Base-by-base conservation (phyloP, 1,140 invertebrate genomes). In the Hypothenemus hampei region DNA sequence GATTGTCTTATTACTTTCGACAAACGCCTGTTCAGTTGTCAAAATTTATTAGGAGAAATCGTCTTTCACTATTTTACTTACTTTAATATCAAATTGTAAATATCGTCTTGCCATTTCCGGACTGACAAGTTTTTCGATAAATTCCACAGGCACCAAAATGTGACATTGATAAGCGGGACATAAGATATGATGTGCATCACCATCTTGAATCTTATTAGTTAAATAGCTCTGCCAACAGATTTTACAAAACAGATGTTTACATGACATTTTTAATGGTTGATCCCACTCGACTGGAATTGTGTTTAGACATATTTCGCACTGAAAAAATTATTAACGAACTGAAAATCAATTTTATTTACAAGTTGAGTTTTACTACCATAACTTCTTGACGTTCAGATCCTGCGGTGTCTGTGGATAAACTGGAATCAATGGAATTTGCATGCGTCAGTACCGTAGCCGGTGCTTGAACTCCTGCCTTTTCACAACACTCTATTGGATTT, bases 21-120 rank as follows among this genome's bases (percentile, higher is more conserved):
- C 84, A 74, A 87, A 86, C 13, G 83, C 83, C 81, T 84, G 36
- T 49, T 5, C 1, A 49, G 19, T 37, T 43, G 7, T 2, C 7
- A 37, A 37, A 11, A 31, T 31, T 6, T 16, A 16, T 16, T 16
- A n/a, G n/a, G 18, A 39, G 4, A 0, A 0, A 4, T 29, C 18
- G 11, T 20, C n/a, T 13, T 31, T 13, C 13, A 31, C 8, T n/a
- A 52, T 6, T 4, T 13, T 10, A 44, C 22, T 64, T 61, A 84
- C 82, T 73, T 86, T 82, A 31, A 87, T 85, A 70, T 87, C 84
- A 71, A 85, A 85, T 65, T 85, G 81, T 10, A 85, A 70, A 69
- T 85, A 86, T 64, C 81, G 73, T 24, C 79, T 70, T 26, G 82
- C 81, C 73, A 85, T 81, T 48, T 84, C 79, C 22, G 80, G 73